Percentiles rank a stretch among this genome's conserved stretches.
Evolutionary conservation across 2,888 invertebrate species (phyloP).

Genomic region (Stenodera caucasica): DNA sequence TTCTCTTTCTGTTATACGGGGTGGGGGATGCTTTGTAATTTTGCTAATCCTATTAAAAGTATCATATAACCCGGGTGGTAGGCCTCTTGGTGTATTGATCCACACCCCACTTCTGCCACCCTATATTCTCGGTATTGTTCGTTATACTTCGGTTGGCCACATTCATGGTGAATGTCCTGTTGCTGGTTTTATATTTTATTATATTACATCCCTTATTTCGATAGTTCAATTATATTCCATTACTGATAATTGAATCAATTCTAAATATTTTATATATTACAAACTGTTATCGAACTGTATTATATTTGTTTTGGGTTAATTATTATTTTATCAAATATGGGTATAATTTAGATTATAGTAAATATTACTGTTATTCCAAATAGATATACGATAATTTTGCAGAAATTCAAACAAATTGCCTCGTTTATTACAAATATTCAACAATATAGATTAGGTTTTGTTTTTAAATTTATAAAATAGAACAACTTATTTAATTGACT

Average conservation of each 20-base stretch:
- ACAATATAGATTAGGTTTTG: not conserved
- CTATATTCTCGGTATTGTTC: conserved; percentile 31
- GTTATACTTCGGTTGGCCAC: conserved; percentile 32
- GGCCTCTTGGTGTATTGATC: conserved; percentile 54
- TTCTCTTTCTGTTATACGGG: conserved; percentile 36
- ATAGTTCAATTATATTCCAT: not conserved
- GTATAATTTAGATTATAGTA: too few relatives aligned
- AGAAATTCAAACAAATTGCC: not conserved
- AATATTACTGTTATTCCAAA: not conserved
- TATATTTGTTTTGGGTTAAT: not conserved
- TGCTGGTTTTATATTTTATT: conserved; percentile 20
- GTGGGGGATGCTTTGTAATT: conserved; percentile 52
- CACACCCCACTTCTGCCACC: conserved; percentile 40
- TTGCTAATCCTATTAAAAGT: conserved; percentile 56
- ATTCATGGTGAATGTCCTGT: conserved; percentile 25
- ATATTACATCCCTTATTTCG: conserved; percentile 4
- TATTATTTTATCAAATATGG: not conserved
- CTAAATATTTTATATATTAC: conserved; percentile 1
- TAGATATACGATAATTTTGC: not conserved
- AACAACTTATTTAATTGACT: too few relatives aligned
- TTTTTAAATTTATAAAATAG: too few relatives aligned
- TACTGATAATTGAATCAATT: not conserved
- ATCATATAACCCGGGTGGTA: conserved; percentile 52
- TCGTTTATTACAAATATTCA: not conserved
- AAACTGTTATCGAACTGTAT: too few relatives aligned